Percentiles rank a stretch among this genome's conserved stretches.
Conservation (phyloP, 2,888 invertebrate species). For the Caenorhabditis sp. region DNA sequence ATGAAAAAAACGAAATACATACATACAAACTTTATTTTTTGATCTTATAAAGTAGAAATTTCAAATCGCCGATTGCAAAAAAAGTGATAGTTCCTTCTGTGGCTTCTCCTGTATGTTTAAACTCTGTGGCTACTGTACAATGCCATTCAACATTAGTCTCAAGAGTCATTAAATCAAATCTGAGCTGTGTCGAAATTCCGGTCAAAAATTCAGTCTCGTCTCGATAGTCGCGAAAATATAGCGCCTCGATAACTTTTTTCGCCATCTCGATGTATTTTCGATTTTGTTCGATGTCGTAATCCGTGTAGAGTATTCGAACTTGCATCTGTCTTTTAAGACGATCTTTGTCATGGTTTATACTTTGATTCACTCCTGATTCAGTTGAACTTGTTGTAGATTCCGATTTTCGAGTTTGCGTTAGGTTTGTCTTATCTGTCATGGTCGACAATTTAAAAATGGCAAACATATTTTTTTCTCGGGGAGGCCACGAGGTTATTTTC, state of each 20-base stretch:
- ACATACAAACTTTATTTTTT: background rate
- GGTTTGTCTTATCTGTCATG: background rate
- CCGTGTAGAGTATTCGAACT: background rate
- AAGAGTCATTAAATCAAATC: background rate
- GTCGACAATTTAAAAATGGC: background rate
- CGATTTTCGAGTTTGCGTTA: background rate
- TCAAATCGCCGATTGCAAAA: background rate
- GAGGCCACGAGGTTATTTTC: no score
- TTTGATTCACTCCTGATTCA: background rate
- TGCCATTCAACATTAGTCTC: background rate
- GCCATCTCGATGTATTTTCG: background rate
- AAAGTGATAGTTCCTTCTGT: background rate
- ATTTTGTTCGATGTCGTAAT: background rate
- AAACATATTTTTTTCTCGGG: no score
- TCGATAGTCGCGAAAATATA: background rate
- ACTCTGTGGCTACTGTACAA: background rate
- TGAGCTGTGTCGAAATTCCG: background rate
- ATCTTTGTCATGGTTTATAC: background rate
- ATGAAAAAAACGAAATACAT: no score
- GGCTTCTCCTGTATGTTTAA: background rate
- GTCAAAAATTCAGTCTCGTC: background rate
- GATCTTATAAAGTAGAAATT: background rate
- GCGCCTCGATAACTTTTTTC: background rate
- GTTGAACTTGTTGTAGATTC: background rate
- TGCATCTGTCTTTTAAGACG: background rate